Evolutionary conservation across 2,797 vertebrate species (phyloP).

Genomic region (Melanotaenia nigrans): DNA sequence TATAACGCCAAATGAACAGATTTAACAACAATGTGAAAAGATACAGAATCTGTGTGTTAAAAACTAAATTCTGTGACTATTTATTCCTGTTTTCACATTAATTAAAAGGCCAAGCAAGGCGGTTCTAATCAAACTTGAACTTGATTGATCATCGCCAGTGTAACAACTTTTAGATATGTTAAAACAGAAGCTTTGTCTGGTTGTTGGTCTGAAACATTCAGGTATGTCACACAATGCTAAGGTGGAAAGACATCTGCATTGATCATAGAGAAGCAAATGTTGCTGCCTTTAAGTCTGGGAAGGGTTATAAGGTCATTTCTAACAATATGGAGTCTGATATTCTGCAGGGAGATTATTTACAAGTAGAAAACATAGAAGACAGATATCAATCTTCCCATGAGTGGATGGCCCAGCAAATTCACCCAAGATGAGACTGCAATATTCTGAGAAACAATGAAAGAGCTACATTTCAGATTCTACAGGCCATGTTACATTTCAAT

Average conservation of each 20-base stretch:
- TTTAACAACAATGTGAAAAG: background rate
- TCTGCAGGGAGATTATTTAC: background rate
- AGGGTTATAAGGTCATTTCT: background rate
- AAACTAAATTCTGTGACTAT: too few species aligned
- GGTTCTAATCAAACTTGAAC: background rate
- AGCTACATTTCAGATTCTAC: background rate
- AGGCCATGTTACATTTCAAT: background rate
- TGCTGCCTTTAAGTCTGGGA: background rate
- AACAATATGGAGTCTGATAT: background rate
- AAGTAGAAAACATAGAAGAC: background rate
- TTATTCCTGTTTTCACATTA: background rate
- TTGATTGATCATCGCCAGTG: background rate
- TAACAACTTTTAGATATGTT: background rate
- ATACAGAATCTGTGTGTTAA: too few species aligned
- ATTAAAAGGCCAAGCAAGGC: background rate
- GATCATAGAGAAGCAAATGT: background rate
- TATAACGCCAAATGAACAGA: background rate
- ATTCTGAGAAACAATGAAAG: background rate
- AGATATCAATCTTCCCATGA: background rate
- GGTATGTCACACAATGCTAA: background rate
- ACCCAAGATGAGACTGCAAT: background rate
- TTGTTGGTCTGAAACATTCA: too few species aligned
- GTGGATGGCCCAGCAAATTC: background rate
- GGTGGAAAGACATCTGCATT: background rate
- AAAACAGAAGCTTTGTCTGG: too few species aligned